Evolutionary conservation across 2,113 vertebrate species (phyloP).

Genomic region (Ictalurus furcatus): DNA sequence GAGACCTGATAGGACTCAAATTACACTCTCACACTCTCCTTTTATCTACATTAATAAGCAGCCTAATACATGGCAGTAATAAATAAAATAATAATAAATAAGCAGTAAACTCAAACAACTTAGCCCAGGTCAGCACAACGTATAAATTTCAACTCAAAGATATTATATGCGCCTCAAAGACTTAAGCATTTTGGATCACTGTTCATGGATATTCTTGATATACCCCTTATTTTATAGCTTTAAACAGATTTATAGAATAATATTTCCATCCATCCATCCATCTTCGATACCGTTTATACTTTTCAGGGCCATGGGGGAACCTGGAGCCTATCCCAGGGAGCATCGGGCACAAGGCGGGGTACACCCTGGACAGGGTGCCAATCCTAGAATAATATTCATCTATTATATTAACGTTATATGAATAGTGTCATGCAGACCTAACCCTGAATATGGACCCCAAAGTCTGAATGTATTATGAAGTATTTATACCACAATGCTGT

Average conservation of each 20-base stretch:
- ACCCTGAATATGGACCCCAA: neutral
- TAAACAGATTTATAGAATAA: neutral
- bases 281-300: too few relatives aligned
- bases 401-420: neutral
- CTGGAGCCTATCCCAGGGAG: too few relatives aligned
- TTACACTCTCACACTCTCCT: slow-evolving; percentile 66
- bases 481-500: neutral
- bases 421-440: neutral
- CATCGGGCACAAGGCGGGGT: too few relatives aligned
- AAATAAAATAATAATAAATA: neutral
- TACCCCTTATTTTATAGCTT: neutral
- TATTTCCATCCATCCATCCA: too few relatives aligned
- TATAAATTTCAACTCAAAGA: neutral
- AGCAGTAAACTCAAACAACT: neutral
- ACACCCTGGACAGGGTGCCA: too few relatives aligned
- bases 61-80: slow-evolving; percentile 62
- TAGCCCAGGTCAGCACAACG: neutral
- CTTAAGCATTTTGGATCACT: neutral
- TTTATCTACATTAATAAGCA: slow-evolving; percentile 68
- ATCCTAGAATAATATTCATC: neutral
- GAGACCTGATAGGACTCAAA: slow-evolving; percentile 61
- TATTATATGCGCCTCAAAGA: neutral
- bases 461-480: neutral
- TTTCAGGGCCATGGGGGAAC: too few relatives aligned
- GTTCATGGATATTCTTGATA: neutral